These are phyloP conservation scores for Atherix ibis DNA, from an alignment of 2,888 invertebrate genomes.

Conservation along the genomic window DNA sequence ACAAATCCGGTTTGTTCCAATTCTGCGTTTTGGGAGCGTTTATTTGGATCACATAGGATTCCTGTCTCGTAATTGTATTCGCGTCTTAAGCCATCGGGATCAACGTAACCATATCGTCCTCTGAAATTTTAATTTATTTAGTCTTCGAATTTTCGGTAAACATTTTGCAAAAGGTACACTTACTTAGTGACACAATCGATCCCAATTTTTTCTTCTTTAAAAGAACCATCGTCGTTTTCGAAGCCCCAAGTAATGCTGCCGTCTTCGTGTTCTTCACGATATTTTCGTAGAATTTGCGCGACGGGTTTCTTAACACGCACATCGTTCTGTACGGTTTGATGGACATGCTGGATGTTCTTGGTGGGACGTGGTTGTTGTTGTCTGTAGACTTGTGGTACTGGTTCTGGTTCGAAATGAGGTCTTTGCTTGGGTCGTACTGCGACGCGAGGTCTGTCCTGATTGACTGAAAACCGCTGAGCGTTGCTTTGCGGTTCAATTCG, in stretches of 20 bases:
- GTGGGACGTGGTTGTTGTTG: not conserved
- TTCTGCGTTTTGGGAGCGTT: constrained; percentile 33
- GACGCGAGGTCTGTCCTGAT: constrained; percentile 16
- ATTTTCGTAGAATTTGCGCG: constrained; percentile 52
- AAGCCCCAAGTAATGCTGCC: constrained; percentile 80
- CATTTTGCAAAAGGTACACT: constrained; percentile 11
- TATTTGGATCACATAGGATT: constrained; percentile 41
- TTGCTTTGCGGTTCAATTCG: constrained; percentile 18
- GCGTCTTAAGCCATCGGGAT: constrained; percentile 65
- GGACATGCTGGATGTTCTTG: not conserved
- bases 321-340: constrained; percentile 12
- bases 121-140: constrained; percentile 30
- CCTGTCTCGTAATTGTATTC: constrained; percentile 74
- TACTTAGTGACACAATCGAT: constrained; percentile 51
- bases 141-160: no score
- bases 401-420: constrained; percentile 11
- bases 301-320: constrained; percentile 45
- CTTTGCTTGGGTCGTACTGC: constrained; percentile 8
- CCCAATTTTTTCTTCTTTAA: constrained; percentile 71
- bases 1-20: constrained; percentile 46
- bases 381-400: constrained; percentile 6
- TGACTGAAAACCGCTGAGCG: constrained; percentile 18
- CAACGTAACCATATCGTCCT: constrained; percentile 70
- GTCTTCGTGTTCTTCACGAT: constrained; percentile 54
- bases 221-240: constrained; percentile 75